Percentiles rank a stretch among this genome's conserved stretches.
These are phyloP conservation scores for Nomada hirtipes DNA, from an alignment of 2,888 invertebrate species.

Conservation along the genomic window DNA sequence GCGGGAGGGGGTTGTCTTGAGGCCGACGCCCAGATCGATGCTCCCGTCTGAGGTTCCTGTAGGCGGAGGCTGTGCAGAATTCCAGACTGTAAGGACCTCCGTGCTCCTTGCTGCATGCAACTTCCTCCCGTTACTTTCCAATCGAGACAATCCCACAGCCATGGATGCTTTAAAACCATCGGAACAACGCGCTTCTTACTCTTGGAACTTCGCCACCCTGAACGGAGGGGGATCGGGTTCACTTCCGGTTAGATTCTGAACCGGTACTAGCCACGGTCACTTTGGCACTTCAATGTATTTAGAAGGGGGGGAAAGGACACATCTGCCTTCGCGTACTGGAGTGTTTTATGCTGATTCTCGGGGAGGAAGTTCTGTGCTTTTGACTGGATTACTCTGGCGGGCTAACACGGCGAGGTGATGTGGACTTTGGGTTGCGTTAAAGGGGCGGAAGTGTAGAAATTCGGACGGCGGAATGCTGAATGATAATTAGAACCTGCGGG, in stretches of 20 bases:
- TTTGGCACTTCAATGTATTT: too few relatives aligned
- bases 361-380: neutral
- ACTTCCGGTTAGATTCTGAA: slow-evolving; percentile 10
- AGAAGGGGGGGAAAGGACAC: too few relatives aligned
- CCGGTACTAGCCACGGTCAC: neutral
- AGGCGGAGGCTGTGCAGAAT: slow-evolving; percentile 76
- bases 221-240: slow-evolving; percentile 15
- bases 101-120: slow-evolving; percentile 48
- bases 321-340: neutral
- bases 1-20: slow-evolving; percentile 75
- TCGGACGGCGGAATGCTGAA: too few relatives aligned
- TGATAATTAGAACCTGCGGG: too few relatives aligned
- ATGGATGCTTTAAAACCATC: slow-evolving; percentile 23
- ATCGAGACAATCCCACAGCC: slow-evolving; percentile 35
- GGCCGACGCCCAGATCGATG: slow-evolving; percentile 84
- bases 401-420: neutral
- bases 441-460: neutral
- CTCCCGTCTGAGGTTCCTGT: slow-evolving; percentile 81
- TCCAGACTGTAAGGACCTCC: slow-evolving; percentile 65
- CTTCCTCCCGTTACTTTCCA: slow-evolving; percentile 24
- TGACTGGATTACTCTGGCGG: neutral
- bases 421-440: neutral
- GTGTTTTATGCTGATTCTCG: neutral
- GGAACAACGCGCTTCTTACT: neutral
- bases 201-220: slow-evolving; percentile 8